phyloP scores from a whole-genome alignment of 1,140 invertebrate species.

The Drosophila guanche region DNA sequence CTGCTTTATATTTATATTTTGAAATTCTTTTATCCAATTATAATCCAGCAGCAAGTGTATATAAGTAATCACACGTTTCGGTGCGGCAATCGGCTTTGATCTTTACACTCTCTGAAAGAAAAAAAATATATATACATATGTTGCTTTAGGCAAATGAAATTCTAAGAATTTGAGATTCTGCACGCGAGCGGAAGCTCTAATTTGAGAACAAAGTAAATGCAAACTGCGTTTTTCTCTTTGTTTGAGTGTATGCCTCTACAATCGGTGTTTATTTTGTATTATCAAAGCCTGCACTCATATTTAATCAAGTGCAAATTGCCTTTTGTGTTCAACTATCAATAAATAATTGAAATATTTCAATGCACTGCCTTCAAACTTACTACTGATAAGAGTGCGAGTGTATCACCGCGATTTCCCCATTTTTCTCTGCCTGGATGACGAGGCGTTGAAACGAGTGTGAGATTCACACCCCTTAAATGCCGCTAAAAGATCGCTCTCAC shows the following conservation, averaged over 20 bases:
- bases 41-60: background rate
- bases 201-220: slow-evolving; percentile 38
- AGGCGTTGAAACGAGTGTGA: slow-evolving; percentile 41
- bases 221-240: slow-evolving; percentile 30
- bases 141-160: slow-evolving; percentile 18
- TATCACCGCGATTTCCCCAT: slow-evolving; percentile 36
- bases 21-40: background rate
- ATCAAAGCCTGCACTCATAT: slow-evolving; percentile 33
- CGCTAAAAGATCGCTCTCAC: slow-evolving; percentile 43
- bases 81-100: slow-evolving; percentile 41
- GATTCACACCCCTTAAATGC: slow-evolving; percentile 65
- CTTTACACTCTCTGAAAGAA: background rate
- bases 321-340: slow-evolving; percentile 63
- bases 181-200: slow-evolving; percentile 55
- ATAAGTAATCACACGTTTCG: background rate
- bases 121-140: no score
- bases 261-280: slow-evolving; percentile 13
- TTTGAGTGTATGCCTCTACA: slow-evolving; percentile 1
- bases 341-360: slow-evolving; percentile 38
- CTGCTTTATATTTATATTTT: no score
- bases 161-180: slow-evolving; percentile 31
- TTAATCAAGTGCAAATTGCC: slow-evolving; percentile 53
- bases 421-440: background rate
- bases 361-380: slow-evolving; percentile 18
- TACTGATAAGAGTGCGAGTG: slow-evolving; percentile 28